A percentile compares a stretch with the other conserved stretches of the same genome.
Evolutionary conservation across 2,113 vertebrate genomes (phyloP).

Genomic region (Piaya cayana): DNA sequence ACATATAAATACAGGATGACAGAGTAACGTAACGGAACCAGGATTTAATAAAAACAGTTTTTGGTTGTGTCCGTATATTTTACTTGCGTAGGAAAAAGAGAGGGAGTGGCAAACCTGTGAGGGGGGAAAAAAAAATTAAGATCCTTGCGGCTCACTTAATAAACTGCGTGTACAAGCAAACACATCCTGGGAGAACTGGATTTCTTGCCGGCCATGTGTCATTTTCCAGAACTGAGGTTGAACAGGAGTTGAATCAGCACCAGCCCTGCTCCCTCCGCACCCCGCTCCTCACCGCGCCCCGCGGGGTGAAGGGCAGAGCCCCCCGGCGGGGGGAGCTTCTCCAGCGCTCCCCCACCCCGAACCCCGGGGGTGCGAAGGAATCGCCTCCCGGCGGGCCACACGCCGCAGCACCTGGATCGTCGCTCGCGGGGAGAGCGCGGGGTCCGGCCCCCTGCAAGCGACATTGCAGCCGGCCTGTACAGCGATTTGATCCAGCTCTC

Average conservation of each 20-base stretch:
- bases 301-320: too few relatives aligned
- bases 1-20: neutral
- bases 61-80: neutral
- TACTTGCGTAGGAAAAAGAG: neutral
- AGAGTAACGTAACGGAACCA: neutral
- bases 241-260: neutral
- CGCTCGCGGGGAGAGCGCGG: too few relatives aligned
- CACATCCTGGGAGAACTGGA: neutral
- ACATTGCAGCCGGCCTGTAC: too few relatives aligned
- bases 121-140: neutral
- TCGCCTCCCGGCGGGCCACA: too few relatives aligned
- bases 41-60: neutral
- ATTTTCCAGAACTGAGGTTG: neutral
- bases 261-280: accelerated
- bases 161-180: neutral
- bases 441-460: too few relatives aligned
- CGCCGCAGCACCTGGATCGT: too few relatives aligned
- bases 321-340: neutral
- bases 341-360: neutral
- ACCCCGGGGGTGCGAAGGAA: too few relatives aligned
- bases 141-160: neutral
- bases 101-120: neutral
- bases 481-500: too few relatives aligned
- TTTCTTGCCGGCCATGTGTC: neutral
- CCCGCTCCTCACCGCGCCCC: accelerated